These are phyloP conservation scores for Channa maculata DNA, from an alignment of 2,113 vertebrate genomes.

Conservation along the genomic window DNA sequence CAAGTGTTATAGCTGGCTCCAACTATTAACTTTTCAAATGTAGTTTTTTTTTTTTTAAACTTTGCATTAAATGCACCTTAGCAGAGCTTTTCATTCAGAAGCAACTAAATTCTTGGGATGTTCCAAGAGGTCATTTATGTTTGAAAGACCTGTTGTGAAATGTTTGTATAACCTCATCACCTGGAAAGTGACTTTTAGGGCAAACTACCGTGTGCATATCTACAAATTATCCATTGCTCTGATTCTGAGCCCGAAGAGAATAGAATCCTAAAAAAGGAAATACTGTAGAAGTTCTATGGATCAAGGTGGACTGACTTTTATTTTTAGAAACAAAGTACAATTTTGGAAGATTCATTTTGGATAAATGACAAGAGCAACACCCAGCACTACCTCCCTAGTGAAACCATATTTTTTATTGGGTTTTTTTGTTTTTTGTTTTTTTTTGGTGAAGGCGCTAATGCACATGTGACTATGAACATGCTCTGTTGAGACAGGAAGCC, in stretches of 20 bases:
- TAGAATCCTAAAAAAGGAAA: slow-evolving; percentile 9
- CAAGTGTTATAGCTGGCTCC: no score
- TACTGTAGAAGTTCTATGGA: not conserved
- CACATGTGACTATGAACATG: slow-evolving; percentile 38
- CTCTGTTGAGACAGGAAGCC: slow-evolving; percentile 47
- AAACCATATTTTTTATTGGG: not conserved
- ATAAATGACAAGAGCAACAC: slow-evolving; percentile 29
- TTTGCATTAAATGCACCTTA: no score
- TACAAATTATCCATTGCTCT: not conserved
- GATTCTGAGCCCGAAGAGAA: not conserved
- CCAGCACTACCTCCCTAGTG: not conserved
- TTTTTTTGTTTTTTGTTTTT: not conserved
- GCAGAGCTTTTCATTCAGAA: no score
- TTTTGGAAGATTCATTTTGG: not conserved
- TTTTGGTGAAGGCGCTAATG: not conserved
- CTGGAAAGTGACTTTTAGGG: no score
- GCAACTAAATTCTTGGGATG: no score
- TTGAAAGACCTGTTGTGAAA: not conserved
- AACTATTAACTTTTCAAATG: no score
- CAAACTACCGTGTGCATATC: not conserved
- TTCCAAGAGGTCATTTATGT: no score
- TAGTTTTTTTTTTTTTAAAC: no score
- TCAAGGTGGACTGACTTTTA: not conserved
- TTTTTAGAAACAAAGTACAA: slow-evolving; percentile 16
- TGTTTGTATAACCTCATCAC: no score